Evolutionary conservation across 2,113 vertebrate genomes (phyloP), one percentile per base, ranked within the genome.

Genomic region (Strigops habroptila): DNA sequence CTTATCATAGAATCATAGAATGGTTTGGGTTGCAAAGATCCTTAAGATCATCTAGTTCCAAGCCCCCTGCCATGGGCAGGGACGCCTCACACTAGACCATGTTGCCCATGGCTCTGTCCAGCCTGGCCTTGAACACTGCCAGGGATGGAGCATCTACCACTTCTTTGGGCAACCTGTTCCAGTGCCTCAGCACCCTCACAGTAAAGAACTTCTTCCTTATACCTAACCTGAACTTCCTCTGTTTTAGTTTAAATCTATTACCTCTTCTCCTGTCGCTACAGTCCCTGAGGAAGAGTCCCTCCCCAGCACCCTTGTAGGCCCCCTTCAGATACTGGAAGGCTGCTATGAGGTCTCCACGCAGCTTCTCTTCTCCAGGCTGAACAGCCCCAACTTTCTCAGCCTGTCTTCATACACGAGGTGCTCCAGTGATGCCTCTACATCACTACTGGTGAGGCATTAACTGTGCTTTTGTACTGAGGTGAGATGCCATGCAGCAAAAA

Each of bases 371-470:
- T 23, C 31, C 55, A 23, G 33, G 55, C 33, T n/a, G 33, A 57
- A n/a, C 55, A 4, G 33, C 8, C 33, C 19, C 33, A n/a, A n/a
- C 19, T 14, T 57, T 57, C 33, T 57, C 33, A n/a, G 55, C 55
- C 33, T 57, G 12, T 57, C 19, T n/a, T n/a, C 33, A 57, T 12
- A 57, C 12, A 21, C 19, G 21, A 57, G 13, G 55, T 44, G 14
- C 11, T 71, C 24, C 39, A n/a, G 23, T 44, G 88, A 73, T 39
- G 27, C 43, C 25, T 68, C 18, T 27, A 7, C 0, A 1, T 15
- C 59, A 51, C 19, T n/a, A 27, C 0, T 0, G 0, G 51, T 18
- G 35, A 7, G 2, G 43, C 2, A 5, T 23, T 25, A 86, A 52
- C 35, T 90, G 41, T 37, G 12, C n/a, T 76, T 82, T 23, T 46